A percentile compares a stretch with the other conserved stretches of the same genome.
phyloP scores from a whole-genome alignment of 2,797 vertebrate species.

The Ciconia nigra region DNA sequence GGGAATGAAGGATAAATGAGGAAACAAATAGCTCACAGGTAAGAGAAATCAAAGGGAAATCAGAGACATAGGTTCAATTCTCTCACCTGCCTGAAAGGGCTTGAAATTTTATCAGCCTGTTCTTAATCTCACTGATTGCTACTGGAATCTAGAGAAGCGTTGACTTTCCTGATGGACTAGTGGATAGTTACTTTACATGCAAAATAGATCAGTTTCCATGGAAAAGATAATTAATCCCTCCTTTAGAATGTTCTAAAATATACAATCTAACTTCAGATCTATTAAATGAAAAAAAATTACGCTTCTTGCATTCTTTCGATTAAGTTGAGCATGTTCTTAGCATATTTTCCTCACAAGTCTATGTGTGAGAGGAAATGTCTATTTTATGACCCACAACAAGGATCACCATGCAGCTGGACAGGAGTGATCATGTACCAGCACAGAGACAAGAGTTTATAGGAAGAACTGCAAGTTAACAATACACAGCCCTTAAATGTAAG shows the following conservation, averaged over 20 bases:
- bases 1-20: neutral
- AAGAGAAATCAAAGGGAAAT: neutral
- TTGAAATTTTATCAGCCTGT: neutral
- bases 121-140: neutral
- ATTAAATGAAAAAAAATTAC: neutral
- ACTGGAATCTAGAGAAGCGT: neutral
- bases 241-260: neutral
- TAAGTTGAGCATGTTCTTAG: neutral
- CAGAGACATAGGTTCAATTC: neutral
- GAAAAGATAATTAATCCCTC: neutral
- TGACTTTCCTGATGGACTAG: neutral
- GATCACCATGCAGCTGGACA: neutral
- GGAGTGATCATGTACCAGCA: neutral
- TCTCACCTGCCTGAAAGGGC: neutral
- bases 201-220: neutral
- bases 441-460: neutral
- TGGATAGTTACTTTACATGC: neutral
- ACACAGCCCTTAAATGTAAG: neutral
- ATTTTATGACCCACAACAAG: neutral
- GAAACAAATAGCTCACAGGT: neutral
- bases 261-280: neutral
- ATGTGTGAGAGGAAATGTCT: neutral
- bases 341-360: neutral
- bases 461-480: neutral
- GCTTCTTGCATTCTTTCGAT: neutral